These are phyloP conservation scores for Periophthalmodon schlosseri DNA, from an alignment of 2,113 vertebrate genomes.

Conservation along the genomic window DNA sequence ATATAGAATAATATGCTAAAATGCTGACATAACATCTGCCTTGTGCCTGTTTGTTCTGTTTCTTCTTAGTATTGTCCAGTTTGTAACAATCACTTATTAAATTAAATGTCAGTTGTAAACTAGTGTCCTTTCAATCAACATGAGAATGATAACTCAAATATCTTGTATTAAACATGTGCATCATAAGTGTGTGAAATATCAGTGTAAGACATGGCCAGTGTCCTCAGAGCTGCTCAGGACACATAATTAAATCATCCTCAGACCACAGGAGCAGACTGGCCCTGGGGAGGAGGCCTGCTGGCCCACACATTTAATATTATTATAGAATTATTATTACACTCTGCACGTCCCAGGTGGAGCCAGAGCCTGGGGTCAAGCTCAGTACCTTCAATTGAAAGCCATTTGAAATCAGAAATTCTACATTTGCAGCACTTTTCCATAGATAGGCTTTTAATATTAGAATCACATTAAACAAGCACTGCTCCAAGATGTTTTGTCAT, in stretches of 20 bases:
- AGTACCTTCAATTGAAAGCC: no score
- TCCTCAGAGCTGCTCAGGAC: not conserved
- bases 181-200: not conserved
- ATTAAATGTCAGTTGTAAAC: not conserved
- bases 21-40: not conserved
- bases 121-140: not conserved
- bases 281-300: not conserved
- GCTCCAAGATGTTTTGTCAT: no score
- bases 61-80: no score
- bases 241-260: not conserved
- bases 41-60: no score
- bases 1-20: no score
- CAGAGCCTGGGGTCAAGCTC: not conserved
- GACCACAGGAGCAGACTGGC: not conserved
- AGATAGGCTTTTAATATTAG: no score
- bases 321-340: not conserved
- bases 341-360: not conserved
- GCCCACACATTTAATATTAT: not conserved
- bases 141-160: not conserved
- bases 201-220: not conserved
- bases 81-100: no score
- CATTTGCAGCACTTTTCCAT: no score
- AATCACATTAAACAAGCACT: no score
- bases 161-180: not conserved
- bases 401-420: no score